A percentile compares a stretch with the other conserved stretches of the same genome.
phyloP scores from a whole-genome alignment of 2,888 invertebrate genomes.

The Melieria picta region DNA sequence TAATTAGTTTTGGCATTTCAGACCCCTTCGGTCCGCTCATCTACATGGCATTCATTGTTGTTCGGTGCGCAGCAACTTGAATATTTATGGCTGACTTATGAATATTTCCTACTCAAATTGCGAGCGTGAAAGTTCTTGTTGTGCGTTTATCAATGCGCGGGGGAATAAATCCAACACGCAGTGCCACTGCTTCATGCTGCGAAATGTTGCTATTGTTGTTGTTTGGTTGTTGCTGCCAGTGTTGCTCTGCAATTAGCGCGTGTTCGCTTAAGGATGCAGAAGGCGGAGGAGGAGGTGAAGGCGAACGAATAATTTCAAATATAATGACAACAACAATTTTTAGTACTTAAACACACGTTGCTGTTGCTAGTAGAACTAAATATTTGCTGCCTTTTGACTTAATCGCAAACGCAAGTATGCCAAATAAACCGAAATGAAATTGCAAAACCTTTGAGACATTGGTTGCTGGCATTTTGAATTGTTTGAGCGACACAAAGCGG shows the following conservation, averaged over 20 bases:
- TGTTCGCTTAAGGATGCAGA: background rate
- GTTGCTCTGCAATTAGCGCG: too few species aligned
- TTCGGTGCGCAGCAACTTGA: conserved; percentile 9
- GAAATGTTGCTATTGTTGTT: too few species aligned
- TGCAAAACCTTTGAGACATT: background rate
- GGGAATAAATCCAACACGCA: conserved; percentile 14
- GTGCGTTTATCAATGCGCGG: conserved; percentile 18
- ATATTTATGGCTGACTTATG: conserved; percentile 24
- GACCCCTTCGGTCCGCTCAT: conserved; percentile 6
- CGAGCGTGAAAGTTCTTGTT: conserved; percentile 12
- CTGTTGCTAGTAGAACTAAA: too few species aligned
- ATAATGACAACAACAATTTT: too few species aligned
- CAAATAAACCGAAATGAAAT: background rate
- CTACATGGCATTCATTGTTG: conserved; percentile 1
- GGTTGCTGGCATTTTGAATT: background rate
- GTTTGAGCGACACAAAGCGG: background rate
- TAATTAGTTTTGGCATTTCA: conserved; percentile 17
- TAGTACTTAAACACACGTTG: too few species aligned
- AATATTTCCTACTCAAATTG: conserved; percentile 22
- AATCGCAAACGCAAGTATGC: background rate
- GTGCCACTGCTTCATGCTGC: too few species aligned
- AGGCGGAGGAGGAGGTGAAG: background rate
- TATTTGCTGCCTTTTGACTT: too few species aligned
- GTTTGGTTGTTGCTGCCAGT: too few species aligned
- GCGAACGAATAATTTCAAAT: background rate